phyloP scores from a whole-genome alignment of 2,888 invertebrate genomes.

The Dusona sp. region DNA sequence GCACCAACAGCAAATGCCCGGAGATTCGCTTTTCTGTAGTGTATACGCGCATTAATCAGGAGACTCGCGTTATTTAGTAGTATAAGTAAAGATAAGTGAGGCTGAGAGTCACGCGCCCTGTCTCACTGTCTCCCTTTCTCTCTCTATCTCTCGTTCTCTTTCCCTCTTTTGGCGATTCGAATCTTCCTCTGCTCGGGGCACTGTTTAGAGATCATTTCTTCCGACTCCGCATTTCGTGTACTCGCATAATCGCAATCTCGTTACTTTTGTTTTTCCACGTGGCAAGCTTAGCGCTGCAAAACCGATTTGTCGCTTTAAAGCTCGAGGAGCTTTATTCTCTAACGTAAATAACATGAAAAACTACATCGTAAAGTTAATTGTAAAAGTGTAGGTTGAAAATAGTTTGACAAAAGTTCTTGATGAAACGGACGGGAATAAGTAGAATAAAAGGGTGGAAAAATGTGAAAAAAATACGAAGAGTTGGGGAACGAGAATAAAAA shows the following conservation, averaged over 20 bases:
- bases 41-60: conserved; percentile 73
- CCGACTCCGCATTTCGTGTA: conserved; percentile 73
- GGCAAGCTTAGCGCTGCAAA: neutral
- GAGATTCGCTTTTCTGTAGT: conserved; percentile 30
- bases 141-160: too few relatives aligned
- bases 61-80: conserved; percentile 70
- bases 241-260: conserved; percentile 74
- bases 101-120: conserved; percentile 29
- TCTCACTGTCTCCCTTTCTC: conserved; percentile 11
- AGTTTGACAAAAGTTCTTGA: neutral
- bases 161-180: conserved; percentile 66
- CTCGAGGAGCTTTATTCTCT: neutral
- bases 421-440: neutral
- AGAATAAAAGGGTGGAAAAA: neutral
- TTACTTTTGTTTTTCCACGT: conserved; percentile 65
- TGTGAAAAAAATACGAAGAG: neutral
- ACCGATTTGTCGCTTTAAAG: conserved; percentile 13
- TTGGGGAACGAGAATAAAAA: neutral
- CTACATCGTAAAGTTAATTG: neutral
- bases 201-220: conserved; percentile 74
- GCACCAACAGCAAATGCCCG: conserved; percentile 23
- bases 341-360: conserved; percentile 7
- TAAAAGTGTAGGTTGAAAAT: neutral
- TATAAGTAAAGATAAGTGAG: conserved; percentile 33
- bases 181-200: conserved; percentile 70